Evolutionary conservation across 2,797 vertebrate species (phyloP).

Genomic region (Hydrolagus colliei): DNA sequence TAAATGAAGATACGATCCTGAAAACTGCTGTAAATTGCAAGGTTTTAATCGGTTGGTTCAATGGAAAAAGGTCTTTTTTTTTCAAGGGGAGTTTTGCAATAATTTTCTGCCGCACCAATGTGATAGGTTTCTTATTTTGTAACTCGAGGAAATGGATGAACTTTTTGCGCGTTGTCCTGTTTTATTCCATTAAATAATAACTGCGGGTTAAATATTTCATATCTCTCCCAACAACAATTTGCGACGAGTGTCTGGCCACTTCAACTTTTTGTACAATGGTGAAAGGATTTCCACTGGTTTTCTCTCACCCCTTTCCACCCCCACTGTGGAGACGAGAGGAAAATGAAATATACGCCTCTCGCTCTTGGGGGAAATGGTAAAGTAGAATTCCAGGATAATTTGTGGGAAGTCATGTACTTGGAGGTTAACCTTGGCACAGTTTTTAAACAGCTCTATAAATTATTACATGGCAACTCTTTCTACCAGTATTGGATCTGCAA

Average conservation of each 20-base stretch:
- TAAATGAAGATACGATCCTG: too few species aligned
- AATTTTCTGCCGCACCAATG: too few species aligned
- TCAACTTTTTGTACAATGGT: background rate
- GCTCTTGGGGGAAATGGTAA: background rate
- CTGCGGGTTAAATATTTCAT: background rate
- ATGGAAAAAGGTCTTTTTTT: too few species aligned
- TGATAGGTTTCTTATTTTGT: too few species aligned
- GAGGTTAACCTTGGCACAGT: background rate
- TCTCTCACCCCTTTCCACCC: too few species aligned
- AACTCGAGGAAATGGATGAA: too few species aligned
- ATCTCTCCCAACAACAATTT: too few species aligned
- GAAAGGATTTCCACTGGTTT: background rate
- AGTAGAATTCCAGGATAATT: background rate
- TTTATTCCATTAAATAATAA: background rate
- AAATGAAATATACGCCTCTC: background rate
- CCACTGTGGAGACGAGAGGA: too few species aligned
- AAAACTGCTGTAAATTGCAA: too few species aligned
- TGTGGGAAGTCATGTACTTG: background rate
- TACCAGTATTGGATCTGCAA: background rate
- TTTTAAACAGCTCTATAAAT: background rate
- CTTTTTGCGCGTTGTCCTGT: too few species aligned
- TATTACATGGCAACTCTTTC: background rate
- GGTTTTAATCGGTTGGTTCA: too few species aligned
- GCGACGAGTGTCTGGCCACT: background rate
- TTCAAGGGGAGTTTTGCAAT: too few species aligned